Percentiles rank a stretch among this genome's conserved stretches.
Evolutionary conservation across 2,113 vertebrate species (phyloP).

Genomic region (Podiceps cristatus): DNA sequence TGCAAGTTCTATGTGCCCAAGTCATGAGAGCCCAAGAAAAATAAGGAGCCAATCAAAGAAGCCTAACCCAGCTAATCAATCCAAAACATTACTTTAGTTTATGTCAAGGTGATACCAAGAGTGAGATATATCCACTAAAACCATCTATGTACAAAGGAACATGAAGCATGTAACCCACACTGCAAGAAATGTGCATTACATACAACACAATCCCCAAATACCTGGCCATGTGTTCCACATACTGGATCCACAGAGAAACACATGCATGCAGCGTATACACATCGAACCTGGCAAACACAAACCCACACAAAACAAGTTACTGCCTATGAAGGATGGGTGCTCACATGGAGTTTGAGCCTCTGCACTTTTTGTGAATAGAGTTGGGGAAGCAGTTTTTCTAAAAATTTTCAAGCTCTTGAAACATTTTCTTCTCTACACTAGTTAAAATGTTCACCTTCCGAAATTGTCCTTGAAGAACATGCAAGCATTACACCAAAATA

Average conservation of each 20-base stretch:
- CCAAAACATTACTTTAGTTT: neutral
- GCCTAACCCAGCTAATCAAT: neutral
- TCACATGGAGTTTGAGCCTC: neutral
- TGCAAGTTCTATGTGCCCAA: conserved; percentile 25
- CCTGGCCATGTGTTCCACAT: neutral
- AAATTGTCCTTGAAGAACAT: neutral
- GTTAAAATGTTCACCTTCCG: neutral
- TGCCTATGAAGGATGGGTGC: neutral
- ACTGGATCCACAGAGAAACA: neutral
- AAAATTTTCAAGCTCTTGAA: neutral
- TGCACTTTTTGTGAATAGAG: accelerated
- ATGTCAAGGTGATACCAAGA: neutral
- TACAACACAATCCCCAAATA: neutral
- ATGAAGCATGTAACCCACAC: neutral
- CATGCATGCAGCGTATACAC: neutral
- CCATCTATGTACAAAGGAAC: neutral
- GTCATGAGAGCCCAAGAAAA: neutral
- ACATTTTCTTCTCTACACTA: neutral
- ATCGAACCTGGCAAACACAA: neutral
- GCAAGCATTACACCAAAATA: neutral
- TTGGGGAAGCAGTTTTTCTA: neutral
- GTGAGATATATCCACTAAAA: neutral
- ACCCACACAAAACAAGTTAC: neutral
- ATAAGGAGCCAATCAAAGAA: neutral
- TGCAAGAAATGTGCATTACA: neutral